These are phyloP conservation scores for Pachycephus smyrnensis DNA, from an alignment of 2,888 invertebrate species.

Conservation along the genomic window DNA sequence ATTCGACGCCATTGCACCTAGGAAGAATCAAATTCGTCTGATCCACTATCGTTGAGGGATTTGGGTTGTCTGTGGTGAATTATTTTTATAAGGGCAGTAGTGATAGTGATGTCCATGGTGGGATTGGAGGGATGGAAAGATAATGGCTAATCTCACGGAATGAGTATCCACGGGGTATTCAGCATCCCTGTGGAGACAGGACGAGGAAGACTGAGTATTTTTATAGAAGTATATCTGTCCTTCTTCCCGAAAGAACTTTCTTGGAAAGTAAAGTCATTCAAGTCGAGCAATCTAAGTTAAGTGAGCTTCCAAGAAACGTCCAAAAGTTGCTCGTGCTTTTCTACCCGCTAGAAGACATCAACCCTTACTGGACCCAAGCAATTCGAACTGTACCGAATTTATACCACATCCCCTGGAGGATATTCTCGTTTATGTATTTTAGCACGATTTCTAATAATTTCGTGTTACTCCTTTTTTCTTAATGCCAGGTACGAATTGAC, in stretches of 20 bases:
- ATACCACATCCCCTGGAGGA: neutral
- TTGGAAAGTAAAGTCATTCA: slow-evolving; percentile 64
- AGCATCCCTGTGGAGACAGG: neutral
- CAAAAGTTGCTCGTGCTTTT: slow-evolving; percentile 47
- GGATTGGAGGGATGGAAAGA: neutral
- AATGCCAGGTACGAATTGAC: neutral
- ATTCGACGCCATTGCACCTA: slow-evolving; percentile 35
- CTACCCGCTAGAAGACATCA: neutral
- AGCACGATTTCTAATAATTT: neutral
- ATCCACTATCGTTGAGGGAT: neutral
- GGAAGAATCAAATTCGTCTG: neutral
- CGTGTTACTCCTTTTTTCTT: neutral
- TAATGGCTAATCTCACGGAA: neutral
- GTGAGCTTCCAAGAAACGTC: slow-evolving; percentile 65
- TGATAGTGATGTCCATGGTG: neutral
- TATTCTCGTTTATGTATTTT: neutral
- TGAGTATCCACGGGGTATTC: neutral
- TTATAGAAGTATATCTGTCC: neutral
- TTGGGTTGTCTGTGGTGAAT: neutral
- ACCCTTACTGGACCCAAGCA: neutral
- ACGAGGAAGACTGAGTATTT: neutral
- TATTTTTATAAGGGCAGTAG: neutral
- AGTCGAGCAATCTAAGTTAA: slow-evolving; percentile 66
- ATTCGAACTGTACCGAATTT: neutral
- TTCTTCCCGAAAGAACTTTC: slow-evolving; percentile 51